A percentile compares a stretch with the other conserved stretches of the same genome.
Evolutionary conservation across 2,113 vertebrate species (phyloP).

Genomic region (Scopus umbretta): DNA sequence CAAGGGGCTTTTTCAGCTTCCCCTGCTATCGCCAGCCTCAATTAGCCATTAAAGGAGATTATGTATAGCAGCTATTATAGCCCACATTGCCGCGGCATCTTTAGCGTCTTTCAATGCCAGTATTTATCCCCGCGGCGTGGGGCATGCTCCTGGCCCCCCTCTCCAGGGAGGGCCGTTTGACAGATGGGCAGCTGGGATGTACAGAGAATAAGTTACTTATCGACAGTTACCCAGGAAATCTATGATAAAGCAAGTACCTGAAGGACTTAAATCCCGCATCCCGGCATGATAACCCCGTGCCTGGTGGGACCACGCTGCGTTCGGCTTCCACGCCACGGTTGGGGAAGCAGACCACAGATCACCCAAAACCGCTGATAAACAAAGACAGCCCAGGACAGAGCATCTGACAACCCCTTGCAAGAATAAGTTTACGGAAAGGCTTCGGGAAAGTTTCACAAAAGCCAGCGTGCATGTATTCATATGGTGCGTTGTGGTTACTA

Average conservation of each 20-base stretch:
- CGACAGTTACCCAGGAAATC: neutral
- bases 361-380: neutral
- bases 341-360: neutral
- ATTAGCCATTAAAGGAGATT: neutral
- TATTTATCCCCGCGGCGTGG: fast-evolving
- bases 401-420: neutral
- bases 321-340: fast-evolving
- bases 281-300: fast-evolving
- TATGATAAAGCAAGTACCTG: neutral
- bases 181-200: neutral
- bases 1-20: neutral
- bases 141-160: neutral
- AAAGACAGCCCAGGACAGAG: neutral
- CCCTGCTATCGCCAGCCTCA: neutral
- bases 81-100: neutral
- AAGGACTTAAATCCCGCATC: neutral
- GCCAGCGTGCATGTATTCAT: neutral
- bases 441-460: neutral
- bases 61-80: neutral
- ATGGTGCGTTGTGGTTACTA: neutral
- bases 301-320: neutral
- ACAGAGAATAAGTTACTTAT: neutral
- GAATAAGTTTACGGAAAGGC: fast-evolving
- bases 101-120: neutral
- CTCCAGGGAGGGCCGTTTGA: neutral